phyloP scores from a whole-genome alignment of 2,797 vertebrate genomes.

The Anabas testudineus region DNA sequence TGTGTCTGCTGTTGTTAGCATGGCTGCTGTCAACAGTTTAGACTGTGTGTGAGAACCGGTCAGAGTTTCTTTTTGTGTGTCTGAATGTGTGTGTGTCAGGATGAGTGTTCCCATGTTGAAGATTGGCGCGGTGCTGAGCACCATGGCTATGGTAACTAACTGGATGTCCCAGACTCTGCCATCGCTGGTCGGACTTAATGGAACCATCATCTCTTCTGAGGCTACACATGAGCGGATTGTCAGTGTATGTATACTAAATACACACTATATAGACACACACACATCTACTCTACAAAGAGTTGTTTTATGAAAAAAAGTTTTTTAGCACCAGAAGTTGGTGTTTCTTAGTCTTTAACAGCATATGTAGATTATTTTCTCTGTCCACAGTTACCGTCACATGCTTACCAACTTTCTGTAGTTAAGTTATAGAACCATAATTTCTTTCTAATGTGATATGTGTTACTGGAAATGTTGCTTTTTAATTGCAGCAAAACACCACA shows the following conservation, averaged over 20 bases:
- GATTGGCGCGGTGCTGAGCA: slow-evolving; percentile 85
- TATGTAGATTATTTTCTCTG: neutral
- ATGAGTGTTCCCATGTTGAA: slow-evolving; percentile 85
- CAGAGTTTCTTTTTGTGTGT: slow-evolving; percentile 35
- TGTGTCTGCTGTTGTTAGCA: slow-evolving; percentile 29
- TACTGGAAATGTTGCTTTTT: neutral
- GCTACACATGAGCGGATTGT: slow-evolving; percentile 82
- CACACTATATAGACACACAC: neutral
- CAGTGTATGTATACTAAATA: slow-evolving; percentile 79
- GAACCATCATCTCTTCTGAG: slow-evolving; percentile 73
- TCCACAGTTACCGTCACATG: neutral
- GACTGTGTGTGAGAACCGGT: slow-evolving; percentile 53
- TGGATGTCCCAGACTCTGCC: slow-evolving; percentile 88
- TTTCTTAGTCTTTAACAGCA: neutral
- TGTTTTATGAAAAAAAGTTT: neutral
- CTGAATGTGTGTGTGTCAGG: slow-evolving; percentile 58
- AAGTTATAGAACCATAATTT: too few relatives aligned
- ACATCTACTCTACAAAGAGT: neutral
- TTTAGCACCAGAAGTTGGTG: slow-evolving; percentile 4
- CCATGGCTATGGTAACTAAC: slow-evolving; percentile 86
- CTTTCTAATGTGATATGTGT: neutral
- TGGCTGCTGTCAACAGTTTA: slow-evolving; percentile 59
- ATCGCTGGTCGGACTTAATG: slow-evolving; percentile 83
- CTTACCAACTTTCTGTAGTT: slow-evolving; percentile 11
- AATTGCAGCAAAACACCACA: neutral